Conservation (phyloP, 2,888 invertebrate species). For the Phengaris arion region DNA sequence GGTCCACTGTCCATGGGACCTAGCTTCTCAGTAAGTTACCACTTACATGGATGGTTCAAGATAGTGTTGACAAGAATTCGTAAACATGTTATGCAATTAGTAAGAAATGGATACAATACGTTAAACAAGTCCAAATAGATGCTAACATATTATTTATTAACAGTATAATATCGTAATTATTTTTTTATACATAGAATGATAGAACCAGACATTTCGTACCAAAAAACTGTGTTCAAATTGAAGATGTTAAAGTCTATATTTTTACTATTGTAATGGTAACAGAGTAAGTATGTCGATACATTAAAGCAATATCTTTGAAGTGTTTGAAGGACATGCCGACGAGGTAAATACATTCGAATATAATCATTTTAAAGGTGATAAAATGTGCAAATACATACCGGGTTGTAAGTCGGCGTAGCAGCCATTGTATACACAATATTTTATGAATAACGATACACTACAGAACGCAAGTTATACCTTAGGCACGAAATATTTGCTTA, state of each 20-base stretch:
- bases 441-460: background rate
- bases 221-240: background rate
- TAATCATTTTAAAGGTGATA: slow-evolving; percentile 37
- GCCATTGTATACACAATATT: slow-evolving; percentile 49
- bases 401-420: slow-evolving; percentile 63
- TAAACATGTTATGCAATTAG: slow-evolving; percentile 4
- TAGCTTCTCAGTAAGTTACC: no score
- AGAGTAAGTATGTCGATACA: slow-evolving; percentile 26
- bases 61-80: no score
- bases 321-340: slow-evolving; percentile 44
- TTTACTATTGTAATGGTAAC: background rate
- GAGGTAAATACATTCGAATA: slow-evolving; percentile 36
- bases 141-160: no score
- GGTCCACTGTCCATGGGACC: no score
- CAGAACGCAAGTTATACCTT: background rate
- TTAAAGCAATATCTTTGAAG: slow-evolving; percentile 56
- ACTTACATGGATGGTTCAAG: no score
- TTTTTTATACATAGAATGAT: background rate
- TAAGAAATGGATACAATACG: no score
- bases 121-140: background rate
- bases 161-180: background rate
- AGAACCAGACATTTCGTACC: background rate
- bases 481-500: slow-evolving; percentile 44
- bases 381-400: slow-evolving; percentile 53
- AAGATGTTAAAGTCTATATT: background rate